Evolutionary conservation across 1,140 invertebrate genomes (phyloP).

Genomic region (Wasmannia auropunctata): DNA sequence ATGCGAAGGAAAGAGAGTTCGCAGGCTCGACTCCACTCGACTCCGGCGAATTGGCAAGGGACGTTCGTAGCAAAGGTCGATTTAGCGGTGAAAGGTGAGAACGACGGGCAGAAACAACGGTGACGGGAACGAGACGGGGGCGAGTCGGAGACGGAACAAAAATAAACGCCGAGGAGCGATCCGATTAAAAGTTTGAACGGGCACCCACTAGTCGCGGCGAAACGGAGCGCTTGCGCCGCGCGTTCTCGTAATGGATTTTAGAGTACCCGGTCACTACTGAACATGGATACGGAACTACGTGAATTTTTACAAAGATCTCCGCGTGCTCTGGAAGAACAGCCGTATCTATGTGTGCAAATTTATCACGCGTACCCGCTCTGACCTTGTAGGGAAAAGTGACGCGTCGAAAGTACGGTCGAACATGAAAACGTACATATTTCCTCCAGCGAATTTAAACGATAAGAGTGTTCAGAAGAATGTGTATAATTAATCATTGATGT

Average conservation of each 20-base stretch:
- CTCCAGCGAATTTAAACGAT: no score
- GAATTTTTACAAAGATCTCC: slow-evolving; percentile 73
- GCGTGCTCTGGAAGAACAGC: slow-evolving; percentile 38
- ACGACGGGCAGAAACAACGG: slow-evolving; percentile 21
- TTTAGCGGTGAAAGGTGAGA: slow-evolving; percentile 27
- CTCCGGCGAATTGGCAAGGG: slow-evolving; percentile 22
- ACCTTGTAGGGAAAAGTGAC: neutral
- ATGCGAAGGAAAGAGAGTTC: slow-evolving; percentile 24
- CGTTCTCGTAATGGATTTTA: slow-evolving; percentile 82
- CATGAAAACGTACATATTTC: neutral
- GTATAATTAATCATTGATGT: no score
- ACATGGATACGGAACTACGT: slow-evolving; percentile 52
- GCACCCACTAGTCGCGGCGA: slow-evolving; percentile 50
- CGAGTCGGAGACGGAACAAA: slow-evolving; percentile 51
- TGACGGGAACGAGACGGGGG: neutral
- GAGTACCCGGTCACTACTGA: slow-evolving; percentile 71
- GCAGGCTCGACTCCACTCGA: slow-evolving; percentile 4
- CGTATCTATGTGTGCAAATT: neutral
- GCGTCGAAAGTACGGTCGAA: neutral
- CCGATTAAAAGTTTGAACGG: slow-evolving; percentile 79
- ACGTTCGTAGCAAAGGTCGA: slow-evolving; percentile 13
- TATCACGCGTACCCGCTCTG: neutral
- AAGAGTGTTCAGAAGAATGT: no score
- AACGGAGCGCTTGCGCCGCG: slow-evolving; percentile 65
- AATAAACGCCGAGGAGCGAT: slow-evolving; percentile 63